A percentile compares a stretch with the other conserved stretches of the same genome.
These are phyloP conservation scores for Philereme transversata DNA, from an alignment of 2,888 invertebrate species.

Conservation along the genomic window DNA sequence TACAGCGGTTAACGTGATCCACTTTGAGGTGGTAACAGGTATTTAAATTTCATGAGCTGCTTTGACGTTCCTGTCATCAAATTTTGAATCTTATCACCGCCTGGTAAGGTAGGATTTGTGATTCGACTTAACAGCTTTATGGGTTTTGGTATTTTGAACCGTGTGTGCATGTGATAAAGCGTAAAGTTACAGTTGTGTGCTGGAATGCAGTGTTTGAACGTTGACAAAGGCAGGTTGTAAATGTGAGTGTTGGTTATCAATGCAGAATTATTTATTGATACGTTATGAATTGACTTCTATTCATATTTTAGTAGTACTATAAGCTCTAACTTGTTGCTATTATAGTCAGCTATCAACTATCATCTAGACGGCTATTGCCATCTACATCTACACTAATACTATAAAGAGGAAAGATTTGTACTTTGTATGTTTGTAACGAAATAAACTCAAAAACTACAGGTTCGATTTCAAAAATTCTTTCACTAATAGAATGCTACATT, in stretches of 20 bases:
- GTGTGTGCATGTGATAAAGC: neutral
- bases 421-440: no score
- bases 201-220: constrained; percentile 11
- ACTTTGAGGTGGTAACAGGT: constrained; percentile 52
- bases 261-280: constrained; percentile 8
- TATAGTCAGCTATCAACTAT: no score
- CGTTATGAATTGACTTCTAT: constrained; percentile 5
- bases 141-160: constrained; percentile 9
- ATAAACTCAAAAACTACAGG: no score
- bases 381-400: no score
- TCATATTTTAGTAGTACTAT: neutral
- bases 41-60: constrained; percentile 61
- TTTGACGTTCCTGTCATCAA: constrained; percentile 42
- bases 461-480: no score
- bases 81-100: constrained; percentile 20
- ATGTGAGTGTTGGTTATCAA: constrained; percentile 13
- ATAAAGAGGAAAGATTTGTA: no score
- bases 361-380: no score
- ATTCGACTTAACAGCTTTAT: neutral
- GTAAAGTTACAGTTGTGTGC: neutral
- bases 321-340: no score
- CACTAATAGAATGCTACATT: no score
- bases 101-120: constrained; percentile 8
- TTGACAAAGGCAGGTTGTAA: constrained; percentile 9
- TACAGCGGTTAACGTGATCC: constrained; percentile 35